These are phyloP conservation scores for Bombycilla garrulus DNA, from an alignment of 2,113 vertebrate species.

Conservation along the genomic window DNA sequence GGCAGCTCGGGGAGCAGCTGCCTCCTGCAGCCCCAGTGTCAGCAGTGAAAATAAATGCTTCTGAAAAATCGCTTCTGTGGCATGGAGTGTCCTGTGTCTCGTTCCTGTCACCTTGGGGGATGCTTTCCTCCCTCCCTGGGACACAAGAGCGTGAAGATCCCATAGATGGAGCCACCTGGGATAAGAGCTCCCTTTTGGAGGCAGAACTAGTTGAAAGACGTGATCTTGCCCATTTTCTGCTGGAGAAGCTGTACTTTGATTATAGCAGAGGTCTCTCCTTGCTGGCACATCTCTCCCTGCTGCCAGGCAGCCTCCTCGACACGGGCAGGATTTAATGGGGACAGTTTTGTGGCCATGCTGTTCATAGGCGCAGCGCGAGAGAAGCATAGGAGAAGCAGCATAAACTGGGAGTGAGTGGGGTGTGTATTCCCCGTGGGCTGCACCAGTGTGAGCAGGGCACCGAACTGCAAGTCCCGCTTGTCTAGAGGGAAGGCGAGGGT, in stretches of 20 bases:
- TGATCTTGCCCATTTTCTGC: background rate
- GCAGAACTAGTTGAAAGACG: background rate
- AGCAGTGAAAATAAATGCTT: conserved; percentile 69
- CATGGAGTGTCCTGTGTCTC: rapidly evolving
- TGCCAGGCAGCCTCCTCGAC: background rate
- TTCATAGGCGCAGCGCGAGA: background rate
- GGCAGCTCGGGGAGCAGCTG: conserved; percentile 3
- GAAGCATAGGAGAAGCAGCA: rapidly evolving
- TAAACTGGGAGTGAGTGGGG: rapidly evolving
- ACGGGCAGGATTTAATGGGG: rapidly evolving
- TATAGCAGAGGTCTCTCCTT: background rate
- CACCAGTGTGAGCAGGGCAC: rapidly evolving
- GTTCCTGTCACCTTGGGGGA: background rate
- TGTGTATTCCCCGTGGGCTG: rapidly evolving
- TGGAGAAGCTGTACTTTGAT: too few relatives aligned
- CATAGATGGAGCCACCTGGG: background rate
- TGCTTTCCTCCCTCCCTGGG: background rate
- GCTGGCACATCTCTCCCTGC: background rate
- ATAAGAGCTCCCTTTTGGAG: background rate
- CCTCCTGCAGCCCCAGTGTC: conserved; percentile 29
- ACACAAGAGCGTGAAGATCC: background rate
- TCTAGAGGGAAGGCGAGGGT: too few relatives aligned
- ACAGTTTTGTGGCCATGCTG: rapidly evolving
- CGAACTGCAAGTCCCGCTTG: rapidly evolving
- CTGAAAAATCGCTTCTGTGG: background rate